Base-by-base conservation (phyloP, 2,113 vertebrate species). In the Geococcyx californianus region DNA sequence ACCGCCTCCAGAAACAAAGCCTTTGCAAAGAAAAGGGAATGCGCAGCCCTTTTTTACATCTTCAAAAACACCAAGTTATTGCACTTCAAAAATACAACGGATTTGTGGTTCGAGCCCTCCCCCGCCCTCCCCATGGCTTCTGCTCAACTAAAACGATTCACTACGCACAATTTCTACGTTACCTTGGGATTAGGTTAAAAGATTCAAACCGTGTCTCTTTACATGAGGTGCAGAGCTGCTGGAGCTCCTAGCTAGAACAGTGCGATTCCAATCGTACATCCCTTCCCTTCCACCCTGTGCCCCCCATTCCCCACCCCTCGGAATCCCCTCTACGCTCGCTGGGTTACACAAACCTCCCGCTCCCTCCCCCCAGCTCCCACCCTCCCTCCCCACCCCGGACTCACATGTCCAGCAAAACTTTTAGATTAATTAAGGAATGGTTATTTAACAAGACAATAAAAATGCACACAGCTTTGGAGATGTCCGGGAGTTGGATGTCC, bases 31-130 rank as follows among this genome's bases (percentile, higher is more conserved):
- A 80, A 84, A 84, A 94, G 97, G 96, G 90, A 87, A 84, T 64
- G 91, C 84, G 91, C 96, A 97, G 95, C 89, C 94, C 75, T 86
- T 89, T n/a, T 93, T 74, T 84, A 80, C 93, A 87, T 95, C 97
- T 97, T 94, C 96, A 92, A 96, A 96, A 97, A 97, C 94, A 95
- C 97, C 97, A 96, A 97, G 97, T 98, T 98, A 98, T 98, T 98
- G 98, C 98, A 98, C 98, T 98, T 97, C 95, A 94, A 97, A 98
- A 97, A 97, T 95, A 97, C 95, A 86, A 97, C 97, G 94, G 97
- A 80, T 97, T 95, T 95, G 97, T 96, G 97, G 97, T 97, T 95
- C 64, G 34, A 94, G 76, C 84, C 96, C 91, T 51, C 88, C 94
- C 95, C 85, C 93, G 11, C 60, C 36, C 58, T 29, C 82, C 86